These are phyloP conservation scores for Platygyra sinensis DNA, from an alignment of 64 coral and sea anemone species.

Conservation along the genomic window DNA sequence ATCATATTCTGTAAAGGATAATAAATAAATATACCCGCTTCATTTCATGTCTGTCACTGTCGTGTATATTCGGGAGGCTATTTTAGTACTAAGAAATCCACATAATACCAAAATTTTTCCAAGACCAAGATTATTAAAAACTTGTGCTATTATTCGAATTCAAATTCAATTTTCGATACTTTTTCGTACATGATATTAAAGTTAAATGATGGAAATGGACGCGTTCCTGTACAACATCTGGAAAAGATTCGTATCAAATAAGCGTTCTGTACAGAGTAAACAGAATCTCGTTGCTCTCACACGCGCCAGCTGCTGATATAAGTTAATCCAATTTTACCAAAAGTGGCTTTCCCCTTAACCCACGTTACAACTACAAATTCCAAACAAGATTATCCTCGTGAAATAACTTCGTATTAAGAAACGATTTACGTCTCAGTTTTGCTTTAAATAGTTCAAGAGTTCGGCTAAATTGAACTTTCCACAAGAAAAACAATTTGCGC, in stretches of 20 bases:
- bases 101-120: not conserved
- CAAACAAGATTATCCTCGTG: slow-evolving; percentile 22
- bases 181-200: not conserved
- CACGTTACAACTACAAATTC: slow-evolving; percentile 5
- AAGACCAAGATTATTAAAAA: not conserved
- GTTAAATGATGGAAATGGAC: not conserved
- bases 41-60: not conserved
- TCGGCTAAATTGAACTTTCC: not conserved
- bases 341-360: not conserved
- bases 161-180: not conserved
- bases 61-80: not conserved
- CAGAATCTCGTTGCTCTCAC: not conserved
- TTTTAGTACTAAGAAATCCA: not conserved
- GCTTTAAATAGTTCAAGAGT: not conserved
- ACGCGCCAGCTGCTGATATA: not conserved
- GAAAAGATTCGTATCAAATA: not conserved
- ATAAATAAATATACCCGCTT: slow-evolving; percentile 38
- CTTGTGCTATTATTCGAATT: not conserved
- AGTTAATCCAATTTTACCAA: slow-evolving; percentile 30
- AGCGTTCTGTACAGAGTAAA: not conserved
- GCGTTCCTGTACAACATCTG: not conserved
- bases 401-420: slow-evolving; percentile 10
- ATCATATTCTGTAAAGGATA: slow-evolving; percentile 30
- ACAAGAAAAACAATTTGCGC: not conserved
- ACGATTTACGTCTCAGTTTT: slow-evolving; percentile 4